A percentile compares a stretch with the other conserved stretches of the same genome.
Conservation (phyloP, 37 sponge, comb jelly and placozoan genomes). For the Cladorhizidae sp. region DNA sequence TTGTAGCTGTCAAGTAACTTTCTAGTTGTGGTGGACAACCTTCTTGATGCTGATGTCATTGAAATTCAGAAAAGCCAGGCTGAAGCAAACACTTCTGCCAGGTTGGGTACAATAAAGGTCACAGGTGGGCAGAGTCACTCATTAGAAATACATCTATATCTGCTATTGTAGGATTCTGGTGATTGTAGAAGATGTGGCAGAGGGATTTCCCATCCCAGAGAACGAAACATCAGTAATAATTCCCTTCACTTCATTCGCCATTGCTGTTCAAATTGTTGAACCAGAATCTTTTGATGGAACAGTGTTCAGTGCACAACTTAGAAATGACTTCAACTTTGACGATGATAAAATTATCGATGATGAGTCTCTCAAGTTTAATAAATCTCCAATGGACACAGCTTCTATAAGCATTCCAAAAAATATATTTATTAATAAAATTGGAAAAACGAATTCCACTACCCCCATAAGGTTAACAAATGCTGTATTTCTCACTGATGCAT, state of each 20-base stretch:
- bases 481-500: constrained; percentile 14
- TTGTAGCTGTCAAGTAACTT: constrained; percentile 5
- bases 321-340: background rate
- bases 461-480: background rate
- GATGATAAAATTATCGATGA: background rate
- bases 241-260: constrained; percentile 14
- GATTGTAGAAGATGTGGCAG: constrained; percentile 3
- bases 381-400: background rate
- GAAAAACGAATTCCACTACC: background rate
- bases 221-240: background rate
- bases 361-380: background rate
- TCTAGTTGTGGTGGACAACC: constrained; percentile 27
- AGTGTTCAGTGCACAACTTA: background rate
- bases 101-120: constrained; percentile 11
- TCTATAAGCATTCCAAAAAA: background rate
- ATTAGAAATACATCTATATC: background rate
- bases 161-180: constrained; percentile 10
- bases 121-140: background rate
- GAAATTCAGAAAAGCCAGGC: constrained; percentile 27
- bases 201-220: constrained; percentile 7
- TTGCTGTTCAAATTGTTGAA: constrained; percentile 22
- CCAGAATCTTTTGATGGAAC: constrained; percentile 10
- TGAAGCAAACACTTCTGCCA: constrained; percentile 11
- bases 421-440: background rate
- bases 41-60: constrained; percentile 14